Evolutionary conservation across 2,113 vertebrate genomes (phyloP), one percentile per base, ranked within the genome.

Genomic region (Sterna hirundo): DNA sequence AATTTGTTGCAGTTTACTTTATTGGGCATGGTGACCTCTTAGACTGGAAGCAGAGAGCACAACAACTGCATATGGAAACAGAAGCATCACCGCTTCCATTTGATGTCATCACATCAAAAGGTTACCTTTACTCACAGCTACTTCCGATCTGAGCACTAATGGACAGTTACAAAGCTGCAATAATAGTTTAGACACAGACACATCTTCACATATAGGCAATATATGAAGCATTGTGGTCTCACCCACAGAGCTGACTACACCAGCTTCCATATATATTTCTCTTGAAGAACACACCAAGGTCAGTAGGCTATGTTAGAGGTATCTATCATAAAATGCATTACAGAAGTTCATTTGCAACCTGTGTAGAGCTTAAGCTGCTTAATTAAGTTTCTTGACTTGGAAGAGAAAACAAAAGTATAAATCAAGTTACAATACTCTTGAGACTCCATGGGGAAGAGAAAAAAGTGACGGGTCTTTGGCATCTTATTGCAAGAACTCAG

Each of bases 371-470:
- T 69, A 72, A 80, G 51, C 5, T 93, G 46, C 27, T 72, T 65
- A 83, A 74, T 94, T 90, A 72, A 87, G 61, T 89, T 96, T 85
- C 91, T 94, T 80, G 75, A 86, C 71, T 72, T 83, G n/a, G 51
- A 34, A 52, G 82, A 90, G 18, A 84, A 95, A 88, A 78, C 49
- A 69, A 91, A 94, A 94, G 20, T 36, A 42, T 49, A 70, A 94
- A 84, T 88, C 42, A 82, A 72, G 77, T 94, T 71, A 93, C 19
- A 25, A 34, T 84, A 44, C n/a, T 92, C 47, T 77, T 91, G 40
- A 93, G 19, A 54, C 16, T 88, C 76, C 81, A 29, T 70, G 26
- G 46, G 16, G 44, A 96, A 94, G 34, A 96, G 25, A 80, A 80
- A 94, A 89, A 80, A 86, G 4, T 58, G 55, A 97, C 88, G 40